phyloP scores from a whole-genome alignment of 2,797 vertebrate species.

The Oophaga sylvatica region DNA sequence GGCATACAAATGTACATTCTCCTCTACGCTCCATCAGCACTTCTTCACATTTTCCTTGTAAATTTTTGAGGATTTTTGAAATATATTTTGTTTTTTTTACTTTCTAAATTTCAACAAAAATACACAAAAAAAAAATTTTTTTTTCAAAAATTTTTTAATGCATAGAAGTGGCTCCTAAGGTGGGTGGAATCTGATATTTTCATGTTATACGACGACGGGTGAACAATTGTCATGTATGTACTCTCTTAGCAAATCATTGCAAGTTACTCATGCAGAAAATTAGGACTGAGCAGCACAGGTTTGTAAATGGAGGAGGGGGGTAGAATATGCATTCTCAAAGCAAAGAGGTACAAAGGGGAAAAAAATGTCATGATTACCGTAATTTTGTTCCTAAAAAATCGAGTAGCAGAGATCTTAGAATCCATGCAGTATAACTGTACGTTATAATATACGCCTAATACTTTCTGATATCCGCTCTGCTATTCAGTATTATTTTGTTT shows the following conservation, averaged over 20 bases:
- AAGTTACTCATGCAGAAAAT: constrained; percentile 42
- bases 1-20: background rate
- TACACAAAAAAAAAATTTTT: background rate
- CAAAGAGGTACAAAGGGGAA: background rate
- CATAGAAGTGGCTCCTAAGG: constrained; percentile 32
- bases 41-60: background rate
- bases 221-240: background rate
- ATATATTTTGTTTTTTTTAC: background rate
- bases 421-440: constrained; percentile 35
- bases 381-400: background rate
- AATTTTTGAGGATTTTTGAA: constrained; percentile 20
- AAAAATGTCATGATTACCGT: background rate
- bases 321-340: background rate
- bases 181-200: background rate
- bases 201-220: background rate
- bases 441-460: constrained; percentile 29
- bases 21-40: background rate
- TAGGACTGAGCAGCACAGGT: constrained; percentile 18
- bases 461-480: constrained; percentile 33
- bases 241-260: constrained; percentile 13
- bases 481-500: constrained; percentile 1
- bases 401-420: constrained; percentile 25
- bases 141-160: background rate
- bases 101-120: constrained; percentile 2
- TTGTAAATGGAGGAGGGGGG: background rate